A percentile compares a stretch with the other conserved stretches of the same genome.
Conservation (phyloP, 2,888 invertebrate genomes). For the Ectemnius cavifrons region DNA sequence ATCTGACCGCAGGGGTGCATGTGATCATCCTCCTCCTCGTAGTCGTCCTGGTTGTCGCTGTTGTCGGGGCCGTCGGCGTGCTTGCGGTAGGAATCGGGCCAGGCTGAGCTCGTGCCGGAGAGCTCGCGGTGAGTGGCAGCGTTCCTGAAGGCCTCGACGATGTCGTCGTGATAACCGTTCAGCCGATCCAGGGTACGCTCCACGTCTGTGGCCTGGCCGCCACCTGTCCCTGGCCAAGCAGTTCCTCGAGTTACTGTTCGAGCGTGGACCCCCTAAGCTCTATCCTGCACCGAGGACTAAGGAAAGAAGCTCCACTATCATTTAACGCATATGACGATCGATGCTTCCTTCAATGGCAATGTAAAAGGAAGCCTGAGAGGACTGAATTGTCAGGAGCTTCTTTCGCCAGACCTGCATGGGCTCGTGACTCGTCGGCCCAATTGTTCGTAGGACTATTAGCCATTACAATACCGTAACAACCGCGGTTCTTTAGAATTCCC, state of each 20-base stretch:
- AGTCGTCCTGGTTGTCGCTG: slow-evolving; percentile 82
- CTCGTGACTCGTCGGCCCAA: slow-evolving; percentile 87
- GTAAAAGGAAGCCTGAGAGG: too few relatives aligned
- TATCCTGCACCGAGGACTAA: slow-evolving; percentile 28
- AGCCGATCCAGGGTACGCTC: slow-evolving; percentile 92
- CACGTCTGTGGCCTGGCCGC: slow-evolving; percentile 86
- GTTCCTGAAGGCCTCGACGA: slow-evolving; percentile 92
- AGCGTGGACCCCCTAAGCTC: not conserved
- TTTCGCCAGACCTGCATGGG: slow-evolving; percentile 81
- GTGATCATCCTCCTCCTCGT: slow-evolving; percentile 83
- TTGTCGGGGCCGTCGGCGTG: slow-evolving; percentile 84
- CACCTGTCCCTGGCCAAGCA: slow-evolving; percentile 73
- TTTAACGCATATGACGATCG: not conserved
- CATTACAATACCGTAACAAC: slow-evolving; percentile 87
- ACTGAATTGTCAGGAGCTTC: slow-evolving; percentile 7
- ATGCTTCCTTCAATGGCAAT: not conserved
- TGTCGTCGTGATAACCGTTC: slow-evolving; percentile 95
- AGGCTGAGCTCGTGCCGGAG: slow-evolving; percentile 82
- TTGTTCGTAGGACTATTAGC: slow-evolving; percentile 81
- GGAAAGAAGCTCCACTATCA: slow-evolving; percentile 24
- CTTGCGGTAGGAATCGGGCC: slow-evolving; percentile 81
- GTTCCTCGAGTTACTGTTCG: slow-evolving; percentile 18
- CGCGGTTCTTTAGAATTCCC: slow-evolving; percentile 93
- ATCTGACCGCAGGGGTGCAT: slow-evolving; percentile 90
- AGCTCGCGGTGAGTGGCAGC: slow-evolving; percentile 87